Evolutionary conservation across 2,113 vertebrate species (phyloP).

Genomic region (Bos javanicus): DNA sequence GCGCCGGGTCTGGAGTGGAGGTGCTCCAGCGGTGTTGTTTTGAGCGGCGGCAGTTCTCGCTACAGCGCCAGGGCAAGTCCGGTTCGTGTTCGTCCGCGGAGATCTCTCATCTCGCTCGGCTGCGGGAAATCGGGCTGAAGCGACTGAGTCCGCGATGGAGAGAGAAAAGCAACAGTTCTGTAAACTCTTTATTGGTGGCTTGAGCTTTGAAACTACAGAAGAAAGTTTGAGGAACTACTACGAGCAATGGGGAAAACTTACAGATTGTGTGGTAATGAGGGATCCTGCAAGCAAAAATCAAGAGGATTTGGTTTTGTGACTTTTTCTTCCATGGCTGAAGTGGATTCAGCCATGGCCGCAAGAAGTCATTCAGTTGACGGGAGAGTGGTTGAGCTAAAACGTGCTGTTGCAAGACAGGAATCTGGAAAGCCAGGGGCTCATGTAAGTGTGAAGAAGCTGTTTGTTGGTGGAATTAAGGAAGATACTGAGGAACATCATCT

Average conservation of each 20-base stretch:
- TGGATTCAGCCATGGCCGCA: slow-evolving; percentile 87
- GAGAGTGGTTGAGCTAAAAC: slow-evolving; percentile 87
- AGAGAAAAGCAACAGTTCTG: slow-evolving; percentile 89
- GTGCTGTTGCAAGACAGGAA: slow-evolving; percentile 88
- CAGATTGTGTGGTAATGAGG: slow-evolving; percentile 88
- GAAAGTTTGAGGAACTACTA: slow-evolving; percentile 88
- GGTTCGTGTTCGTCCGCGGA: no score
- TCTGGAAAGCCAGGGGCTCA: slow-evolving; percentile 88
- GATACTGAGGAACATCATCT: slow-evolving; percentile 88
- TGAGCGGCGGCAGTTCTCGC: no score
- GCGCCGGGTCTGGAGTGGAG: no score
- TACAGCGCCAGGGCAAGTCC: no score
- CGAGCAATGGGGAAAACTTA: slow-evolving; percentile 88
- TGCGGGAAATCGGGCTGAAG: no score
- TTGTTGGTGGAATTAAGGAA: slow-evolving; percentile 89
- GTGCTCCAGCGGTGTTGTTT: no score
- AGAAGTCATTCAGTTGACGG: slow-evolving; percentile 89
- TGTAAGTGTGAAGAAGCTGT: slow-evolving; percentile 88
- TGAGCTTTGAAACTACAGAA: slow-evolving; percentile 90
- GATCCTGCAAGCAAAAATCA: slow-evolving; percentile 88
- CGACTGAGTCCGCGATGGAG: slow-evolving; percentile 33
- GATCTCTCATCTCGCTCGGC: no score
- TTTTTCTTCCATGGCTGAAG: slow-evolving; percentile 88
- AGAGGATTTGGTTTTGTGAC: slow-evolving; percentile 89
- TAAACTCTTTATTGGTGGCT: slow-evolving; percentile 87